Conservation (phyloP, 2,888 invertebrate genomes). For the Terebella lapidaria region DNA sequence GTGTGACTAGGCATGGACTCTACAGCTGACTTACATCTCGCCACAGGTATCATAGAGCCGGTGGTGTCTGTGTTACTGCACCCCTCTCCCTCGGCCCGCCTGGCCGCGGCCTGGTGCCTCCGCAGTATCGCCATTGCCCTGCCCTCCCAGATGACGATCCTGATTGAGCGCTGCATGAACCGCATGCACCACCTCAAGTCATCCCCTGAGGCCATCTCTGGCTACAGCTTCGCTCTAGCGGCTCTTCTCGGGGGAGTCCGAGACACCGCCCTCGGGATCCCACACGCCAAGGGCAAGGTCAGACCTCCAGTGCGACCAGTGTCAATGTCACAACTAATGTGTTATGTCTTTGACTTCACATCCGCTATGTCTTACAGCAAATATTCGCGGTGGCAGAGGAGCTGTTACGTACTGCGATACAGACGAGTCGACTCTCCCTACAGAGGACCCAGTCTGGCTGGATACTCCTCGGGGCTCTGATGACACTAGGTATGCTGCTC, state of each 20-base stretch:
- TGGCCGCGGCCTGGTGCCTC: constrained; percentile 92
- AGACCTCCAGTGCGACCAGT: no score
- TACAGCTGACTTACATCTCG: constrained; percentile 2
- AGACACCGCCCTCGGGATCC: constrained; percentile 69
- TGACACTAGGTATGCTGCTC: constrained; percentile 79
- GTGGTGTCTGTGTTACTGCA: constrained; percentile 81
- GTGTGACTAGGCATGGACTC: no score
- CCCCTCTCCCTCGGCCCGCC: constrained; percentile 78
- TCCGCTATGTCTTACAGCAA: constrained; percentile 56
- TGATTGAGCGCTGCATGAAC: constrained; percentile 68
- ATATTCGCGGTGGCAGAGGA: constrained; percentile 98
- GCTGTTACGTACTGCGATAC: constrained; percentile 87
- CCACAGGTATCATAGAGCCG: constrained; percentile 69
- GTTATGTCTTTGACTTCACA: not conserved
- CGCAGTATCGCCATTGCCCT: constrained; percentile 88
- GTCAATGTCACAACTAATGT: no score
- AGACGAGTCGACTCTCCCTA: constrained; percentile 89
- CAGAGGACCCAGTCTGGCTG: constrained; percentile 96
- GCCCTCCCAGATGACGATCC: constrained; percentile 87
- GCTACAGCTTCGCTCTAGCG: constrained; percentile 89
- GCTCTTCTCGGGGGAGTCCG: constrained; percentile 83
- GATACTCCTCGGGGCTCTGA: constrained; percentile 92
- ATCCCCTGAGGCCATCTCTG: constrained; percentile 65
- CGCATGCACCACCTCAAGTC: constrained; percentile 67
- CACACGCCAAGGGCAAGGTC: constrained; percentile 93